Conservation (phyloP, 2,797 vertebrate species). For the Morelia viridis region DNA sequence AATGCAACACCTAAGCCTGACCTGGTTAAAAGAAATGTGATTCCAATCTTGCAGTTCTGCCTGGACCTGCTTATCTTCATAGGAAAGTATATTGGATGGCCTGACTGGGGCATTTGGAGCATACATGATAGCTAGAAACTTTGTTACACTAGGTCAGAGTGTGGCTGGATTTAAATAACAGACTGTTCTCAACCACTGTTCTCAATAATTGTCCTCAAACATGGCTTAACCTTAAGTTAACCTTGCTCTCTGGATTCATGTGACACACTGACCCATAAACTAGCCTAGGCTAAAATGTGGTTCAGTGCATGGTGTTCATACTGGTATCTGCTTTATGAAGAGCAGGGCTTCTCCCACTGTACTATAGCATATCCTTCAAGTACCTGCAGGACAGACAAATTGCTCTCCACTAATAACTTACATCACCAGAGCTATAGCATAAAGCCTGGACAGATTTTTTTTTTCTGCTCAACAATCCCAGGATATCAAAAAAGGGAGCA, state of each 20-base stretch:
- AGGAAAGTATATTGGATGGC: too few species aligned
- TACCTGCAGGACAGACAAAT: not conserved
- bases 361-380: not conserved
- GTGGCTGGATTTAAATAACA: not conserved
- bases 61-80: too few species aligned
- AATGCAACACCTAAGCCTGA: too few species aligned
- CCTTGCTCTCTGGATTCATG: not conserved
- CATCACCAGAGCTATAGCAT: not conserved
- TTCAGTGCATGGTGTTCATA: not conserved
- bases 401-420: not conserved
- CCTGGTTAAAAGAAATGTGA: too few species aligned
- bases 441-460: not conserved
- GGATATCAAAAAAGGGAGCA: not conserved
- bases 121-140: too few species aligned
- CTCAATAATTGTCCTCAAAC: not conserved
- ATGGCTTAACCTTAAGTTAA: not conserved
- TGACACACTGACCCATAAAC: not conserved
- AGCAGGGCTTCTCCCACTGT: not conserved
- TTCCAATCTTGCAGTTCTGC: too few species aligned
- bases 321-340: not conserved
- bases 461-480: not conserved
- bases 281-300: not conserved
- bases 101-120: too few species aligned
- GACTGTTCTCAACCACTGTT: not conserved
- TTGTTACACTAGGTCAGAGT: too few species aligned